Conservation (phyloP, 1,140 invertebrate genomes). For the Onthophagus taurus region DNA sequence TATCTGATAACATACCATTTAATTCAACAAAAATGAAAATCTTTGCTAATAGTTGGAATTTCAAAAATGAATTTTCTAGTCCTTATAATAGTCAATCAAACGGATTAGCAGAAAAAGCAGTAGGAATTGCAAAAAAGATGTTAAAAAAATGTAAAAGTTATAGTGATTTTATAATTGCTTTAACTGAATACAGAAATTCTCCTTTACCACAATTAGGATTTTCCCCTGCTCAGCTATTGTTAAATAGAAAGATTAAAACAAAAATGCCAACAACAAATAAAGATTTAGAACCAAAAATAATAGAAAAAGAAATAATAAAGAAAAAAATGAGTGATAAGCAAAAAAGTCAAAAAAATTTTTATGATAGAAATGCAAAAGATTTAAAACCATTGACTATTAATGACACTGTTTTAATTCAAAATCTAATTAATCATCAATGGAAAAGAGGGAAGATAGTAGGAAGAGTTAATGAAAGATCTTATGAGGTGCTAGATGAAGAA, state of each 20-base stretch:
- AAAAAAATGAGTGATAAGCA: conserved; percentile 1
- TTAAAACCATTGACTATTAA: neutral
- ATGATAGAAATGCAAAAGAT: conserved; percentile 4
- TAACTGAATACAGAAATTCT: conserved; percentile 7
- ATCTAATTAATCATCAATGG: too few species aligned
- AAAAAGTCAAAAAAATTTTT: conserved; percentile 1
- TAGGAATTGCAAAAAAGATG: conserved; percentile 26
- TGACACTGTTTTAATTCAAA: conserved; percentile 2
- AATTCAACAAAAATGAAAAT: conserved; percentile 1
- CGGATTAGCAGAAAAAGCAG: conserved; percentile 25
- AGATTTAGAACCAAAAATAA: conserved; percentile 1
- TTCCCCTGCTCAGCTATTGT: conserved; percentile 5
- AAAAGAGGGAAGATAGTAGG: too few species aligned
- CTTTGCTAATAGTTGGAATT: conserved; percentile 3
- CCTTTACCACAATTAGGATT: conserved; percentile 2
- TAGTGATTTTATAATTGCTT: conserved; percentile 3
- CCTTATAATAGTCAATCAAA: conserved; percentile 5
- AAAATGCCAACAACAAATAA: neutral
- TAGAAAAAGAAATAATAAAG: neutral
- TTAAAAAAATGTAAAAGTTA: conserved; percentile 21
- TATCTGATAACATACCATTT: conserved; percentile 19
- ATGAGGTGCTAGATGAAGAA: too few species aligned
- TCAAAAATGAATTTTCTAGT: neutral
- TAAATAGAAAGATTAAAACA: conserved; percentile 4
- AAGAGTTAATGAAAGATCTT: too few species aligned